Evolutionary conservation across 2,888 invertebrate genomes (phyloP), one percentile per base, ranked within the genome.

Genomic region (Cryptocheilus praepositus): DNA sequence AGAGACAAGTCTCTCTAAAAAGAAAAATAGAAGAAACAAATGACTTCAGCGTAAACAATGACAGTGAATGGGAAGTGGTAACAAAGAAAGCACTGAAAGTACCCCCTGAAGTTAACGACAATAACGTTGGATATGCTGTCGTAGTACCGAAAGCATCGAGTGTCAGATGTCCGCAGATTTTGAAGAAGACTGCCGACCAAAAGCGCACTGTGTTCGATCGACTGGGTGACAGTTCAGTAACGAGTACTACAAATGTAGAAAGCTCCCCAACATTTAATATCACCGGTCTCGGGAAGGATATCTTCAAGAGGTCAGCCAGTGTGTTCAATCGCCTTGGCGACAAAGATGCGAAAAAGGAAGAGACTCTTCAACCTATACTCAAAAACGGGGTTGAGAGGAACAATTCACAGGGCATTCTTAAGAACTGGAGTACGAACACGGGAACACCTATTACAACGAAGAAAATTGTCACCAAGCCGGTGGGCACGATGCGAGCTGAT

Each of bases 191-290:
- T 0, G 19, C 74, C 2, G 86, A 88, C 18, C 84, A 84, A 59
- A 89, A 89, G 61, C 82, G 86, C 70, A 90, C 90, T 15, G 91
- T 91, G n/a, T 91, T 91, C 77, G 89, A 90, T 46, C 88, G 91
- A 69, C 82, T 91, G 46, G 91, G 91, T 13, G 90, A 90, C 44
- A 90, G 90, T 70, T 88, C 88, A 16, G 89, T 89, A 0, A 88
- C 89, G 1, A 90, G 89, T 67, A 89, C 90, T 1, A 89, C 89
- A 15, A 87, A 81, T 74, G 69, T 76, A 13, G 86, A 86, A 46
- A 76, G 82, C 0, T 74, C 61, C 1, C 83, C 86, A 3, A 87
- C 83, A 0, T 88, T 89, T 58, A 89, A 85, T 56, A 80, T 89
- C 7, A 89, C 88, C 43, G 89, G 89, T 2, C 57, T 89, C 5